These are phyloP conservation scores for Yponomeuta cagnagella DNA, from an alignment of 2,888 invertebrate genomes.

Conservation along the genomic window DNA sequence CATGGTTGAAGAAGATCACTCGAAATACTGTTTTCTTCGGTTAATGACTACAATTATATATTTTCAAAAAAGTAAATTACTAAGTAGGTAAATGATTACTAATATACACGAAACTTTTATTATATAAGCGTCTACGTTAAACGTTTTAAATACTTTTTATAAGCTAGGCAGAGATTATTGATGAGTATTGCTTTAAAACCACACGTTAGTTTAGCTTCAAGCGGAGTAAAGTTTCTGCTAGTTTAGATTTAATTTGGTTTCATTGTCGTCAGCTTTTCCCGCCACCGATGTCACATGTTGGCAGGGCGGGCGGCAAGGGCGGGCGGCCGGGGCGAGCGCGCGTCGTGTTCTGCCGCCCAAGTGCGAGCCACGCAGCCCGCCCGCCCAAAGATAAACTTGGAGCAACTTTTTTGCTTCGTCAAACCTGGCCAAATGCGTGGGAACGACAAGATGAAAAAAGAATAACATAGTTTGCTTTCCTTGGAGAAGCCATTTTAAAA, in stretches of 20 bases:
- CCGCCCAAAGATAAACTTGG: conserved; percentile 22
- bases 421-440: not conserved
- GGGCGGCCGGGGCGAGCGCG: conserved; percentile 42
- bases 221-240: not conserved
- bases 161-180: conserved; percentile 19
- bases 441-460: too few relatives aligned
- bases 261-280: conserved; percentile 12
- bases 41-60: not conserved
- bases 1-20: not conserved
- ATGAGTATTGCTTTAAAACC: conserved; percentile 31
- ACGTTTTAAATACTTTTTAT: conserved; percentile 17
- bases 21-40: not conserved
- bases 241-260: not conserved
- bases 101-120: conserved; percentile 11
- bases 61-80: not conserved
- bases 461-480: too few relatives aligned
- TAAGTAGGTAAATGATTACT: not conserved
- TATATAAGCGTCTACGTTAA: not conserved
- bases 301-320: conserved; percentile 25
- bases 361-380: conserved; percentile 33
- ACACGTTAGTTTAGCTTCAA: conserved; percentile 27
- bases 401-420: conserved; percentile 9
- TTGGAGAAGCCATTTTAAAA: too few relatives aligned
- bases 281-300: conserved; percentile 38
- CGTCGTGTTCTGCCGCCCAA: conserved; percentile 47